These are phyloP conservation scores for Drosophila bifasciata DNA, from an alignment of 1,140 invertebrate genomes.

Conservation along the genomic window DNA sequence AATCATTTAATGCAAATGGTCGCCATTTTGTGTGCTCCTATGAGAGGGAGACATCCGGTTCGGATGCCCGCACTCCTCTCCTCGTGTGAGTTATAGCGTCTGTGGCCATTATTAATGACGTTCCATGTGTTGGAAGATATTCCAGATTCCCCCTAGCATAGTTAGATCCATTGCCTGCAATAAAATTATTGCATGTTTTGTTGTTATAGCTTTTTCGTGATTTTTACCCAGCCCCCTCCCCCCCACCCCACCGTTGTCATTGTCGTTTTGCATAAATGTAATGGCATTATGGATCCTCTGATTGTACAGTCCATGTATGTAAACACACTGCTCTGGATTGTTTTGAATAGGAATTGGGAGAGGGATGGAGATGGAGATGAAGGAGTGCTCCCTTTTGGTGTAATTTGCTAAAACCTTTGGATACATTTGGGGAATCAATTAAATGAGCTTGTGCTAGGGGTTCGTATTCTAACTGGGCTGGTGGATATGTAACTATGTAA, in stretches of 20 bases:
- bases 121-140: conserved; percentile 29
- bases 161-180: conserved; percentile 48
- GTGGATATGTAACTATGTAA: too few relatives aligned
- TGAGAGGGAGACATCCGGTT: conserved; percentile 25
- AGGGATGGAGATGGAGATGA: not conserved
- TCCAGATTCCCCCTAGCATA: conserved; percentile 9
- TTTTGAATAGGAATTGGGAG: conserved; percentile 25
- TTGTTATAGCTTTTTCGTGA: conserved; percentile 78
- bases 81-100: conserved; percentile 70
- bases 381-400: conserved; percentile 7
- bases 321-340: conserved; percentile 55
- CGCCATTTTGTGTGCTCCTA: conserved; percentile 76
- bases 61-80: not conserved
- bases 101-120: conserved; percentile 78
- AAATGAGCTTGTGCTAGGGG: not conserved
- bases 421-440: conserved; percentile 34
- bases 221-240: conserved; percentile 43
- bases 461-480: not conserved
- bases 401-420: conserved; percentile 28
- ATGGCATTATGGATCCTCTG: conserved; percentile 56
- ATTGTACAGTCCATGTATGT: conserved; percentile 74
- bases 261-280: conserved; percentile 71
- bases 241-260: too few relatives aligned
- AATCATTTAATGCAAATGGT: conserved; percentile 82
- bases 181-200: conserved; percentile 79